Evolutionary conservation across 2,797 vertebrate genomes (phyloP).

Genomic region (Octomys mimax): DNA sequence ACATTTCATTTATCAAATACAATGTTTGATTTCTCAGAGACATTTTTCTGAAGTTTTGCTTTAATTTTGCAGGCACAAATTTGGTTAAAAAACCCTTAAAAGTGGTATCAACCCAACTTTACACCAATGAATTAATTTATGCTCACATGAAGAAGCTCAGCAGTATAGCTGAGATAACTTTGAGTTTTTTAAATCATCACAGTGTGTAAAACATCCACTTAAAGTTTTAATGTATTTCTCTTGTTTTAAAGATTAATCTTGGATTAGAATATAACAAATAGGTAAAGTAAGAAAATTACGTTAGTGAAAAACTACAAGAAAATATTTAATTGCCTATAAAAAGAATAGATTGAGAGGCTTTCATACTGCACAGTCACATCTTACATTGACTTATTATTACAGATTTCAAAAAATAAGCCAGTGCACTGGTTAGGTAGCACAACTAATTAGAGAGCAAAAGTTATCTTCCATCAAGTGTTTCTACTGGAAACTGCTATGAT

Average conservation of each 20-base stretch:
- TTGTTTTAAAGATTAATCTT: conserved; percentile 58
- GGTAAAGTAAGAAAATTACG: neutral
- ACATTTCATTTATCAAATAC: conserved; percentile 66
- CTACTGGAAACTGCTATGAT: neutral
- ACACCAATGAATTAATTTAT: conserved; percentile 49
- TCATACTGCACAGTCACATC: neutral
- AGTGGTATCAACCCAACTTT: conserved; percentile 61
- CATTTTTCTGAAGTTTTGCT: conserved; percentile 7
- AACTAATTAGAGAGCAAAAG: conserved; percentile 49
- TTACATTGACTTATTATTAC: conserved; percentile 1
- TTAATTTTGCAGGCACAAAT: conserved; percentile 66
- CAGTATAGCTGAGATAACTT: neutral
- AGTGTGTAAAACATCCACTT: conserved; percentile 12
- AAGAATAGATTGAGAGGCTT: conserved; percentile 9
- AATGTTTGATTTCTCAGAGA: conserved; percentile 28
- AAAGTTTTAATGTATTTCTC: conserved; percentile 46
- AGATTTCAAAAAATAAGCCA: neutral
- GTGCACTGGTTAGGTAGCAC: neutral
- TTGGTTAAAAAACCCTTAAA: conserved; percentile 48
- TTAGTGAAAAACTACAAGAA: conserved; percentile 31
- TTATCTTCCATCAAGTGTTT: neutral
- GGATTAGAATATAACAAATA: conserved; percentile 32
- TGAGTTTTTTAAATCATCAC: neutral
- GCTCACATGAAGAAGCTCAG: neutral
- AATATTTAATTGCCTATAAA: conserved; percentile 56